Conservation (phyloP, 2,888 invertebrate species). For the Pogonocherus hispidulus region DNA sequence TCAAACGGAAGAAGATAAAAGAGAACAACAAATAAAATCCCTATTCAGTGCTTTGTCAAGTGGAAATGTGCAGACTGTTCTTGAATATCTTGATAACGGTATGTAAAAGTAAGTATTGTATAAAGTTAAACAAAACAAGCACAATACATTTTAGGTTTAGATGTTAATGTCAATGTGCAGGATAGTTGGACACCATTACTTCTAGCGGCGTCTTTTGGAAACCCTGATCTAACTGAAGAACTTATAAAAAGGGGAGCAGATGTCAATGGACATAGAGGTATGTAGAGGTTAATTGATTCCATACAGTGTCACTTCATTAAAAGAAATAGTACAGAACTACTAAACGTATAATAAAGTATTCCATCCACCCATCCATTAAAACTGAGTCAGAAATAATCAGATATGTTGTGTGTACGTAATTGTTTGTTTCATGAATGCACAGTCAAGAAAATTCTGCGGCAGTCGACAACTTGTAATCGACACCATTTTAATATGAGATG, state of each 20-base stretch:
- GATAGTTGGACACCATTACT: constrained; percentile 76
- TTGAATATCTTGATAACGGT: constrained; percentile 60
- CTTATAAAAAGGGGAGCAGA: constrained; percentile 73
- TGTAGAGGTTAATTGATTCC: constrained; percentile 40
- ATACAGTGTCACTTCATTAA: too few relatives aligned
- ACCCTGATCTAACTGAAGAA: constrained; percentile 70
- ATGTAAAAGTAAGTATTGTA: constrained; percentile 36
- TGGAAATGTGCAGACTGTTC: constrained; percentile 44
- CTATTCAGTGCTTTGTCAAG: constrained; percentile 50
- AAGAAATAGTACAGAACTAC: too few relatives aligned
- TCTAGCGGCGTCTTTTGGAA: constrained; percentile 74
- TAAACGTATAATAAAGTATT: too few relatives aligned
- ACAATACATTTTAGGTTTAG: constrained; percentile 54
- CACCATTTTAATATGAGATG: too few relatives aligned
- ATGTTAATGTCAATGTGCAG: constrained; percentile 68
- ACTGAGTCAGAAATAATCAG: too few relatives aligned
- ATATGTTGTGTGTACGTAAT: too few relatives aligned
- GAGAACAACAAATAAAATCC: constrained; percentile 37
- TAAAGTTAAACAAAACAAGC: not conserved
- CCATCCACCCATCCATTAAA: too few relatives aligned
- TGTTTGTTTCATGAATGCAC: too few relatives aligned
- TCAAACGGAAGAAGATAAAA: constrained; percentile 44
- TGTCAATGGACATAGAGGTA: constrained; percentile 67
- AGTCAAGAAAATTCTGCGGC: too few relatives aligned
- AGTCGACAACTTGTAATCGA: too few relatives aligned